Evolutionary conservation across 2,888 invertebrate species (phyloP).

Genomic region (Idaea straminata): DNA sequence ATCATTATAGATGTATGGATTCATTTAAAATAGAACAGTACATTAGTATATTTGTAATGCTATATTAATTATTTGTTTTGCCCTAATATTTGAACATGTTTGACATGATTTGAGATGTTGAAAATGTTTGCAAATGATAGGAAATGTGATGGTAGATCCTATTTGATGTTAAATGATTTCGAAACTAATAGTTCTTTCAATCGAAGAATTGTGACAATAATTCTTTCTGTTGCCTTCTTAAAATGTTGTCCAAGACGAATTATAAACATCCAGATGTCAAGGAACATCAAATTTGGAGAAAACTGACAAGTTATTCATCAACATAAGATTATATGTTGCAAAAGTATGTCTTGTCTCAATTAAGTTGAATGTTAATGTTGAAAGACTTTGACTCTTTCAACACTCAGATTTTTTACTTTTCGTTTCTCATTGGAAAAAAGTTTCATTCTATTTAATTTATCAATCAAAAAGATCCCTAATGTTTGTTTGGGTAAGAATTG

Average conservation of each 20-base stretch:
- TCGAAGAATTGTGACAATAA: background rate
- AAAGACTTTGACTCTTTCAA: background rate
- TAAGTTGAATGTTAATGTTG: background rate
- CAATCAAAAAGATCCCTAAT: background rate
- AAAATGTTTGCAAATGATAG: constrained; percentile 14
- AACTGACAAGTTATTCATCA: background rate
- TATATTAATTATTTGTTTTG: background rate
- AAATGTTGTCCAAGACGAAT: background rate
- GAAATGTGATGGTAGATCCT: background rate
- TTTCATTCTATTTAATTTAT: background rate
- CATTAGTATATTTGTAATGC: too few relatives aligned
- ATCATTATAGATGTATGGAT: background rate
- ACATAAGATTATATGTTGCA: background rate
- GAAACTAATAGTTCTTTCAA: background rate
- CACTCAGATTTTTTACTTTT: background rate
- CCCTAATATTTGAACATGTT: background rate
- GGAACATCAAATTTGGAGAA: background rate
- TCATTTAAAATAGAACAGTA: background rate
- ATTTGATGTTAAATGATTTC: background rate
- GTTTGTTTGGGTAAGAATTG: background rate
- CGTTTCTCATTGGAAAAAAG: background rate
- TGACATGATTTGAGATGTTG: constrained; percentile 33
- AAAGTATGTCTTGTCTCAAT: background rate
- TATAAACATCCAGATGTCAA: background rate
- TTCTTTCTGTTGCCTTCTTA: background rate